phyloP scores from a whole-genome alignment of 1,140 invertebrate genomes.

The Aplysia californica region DNA sequence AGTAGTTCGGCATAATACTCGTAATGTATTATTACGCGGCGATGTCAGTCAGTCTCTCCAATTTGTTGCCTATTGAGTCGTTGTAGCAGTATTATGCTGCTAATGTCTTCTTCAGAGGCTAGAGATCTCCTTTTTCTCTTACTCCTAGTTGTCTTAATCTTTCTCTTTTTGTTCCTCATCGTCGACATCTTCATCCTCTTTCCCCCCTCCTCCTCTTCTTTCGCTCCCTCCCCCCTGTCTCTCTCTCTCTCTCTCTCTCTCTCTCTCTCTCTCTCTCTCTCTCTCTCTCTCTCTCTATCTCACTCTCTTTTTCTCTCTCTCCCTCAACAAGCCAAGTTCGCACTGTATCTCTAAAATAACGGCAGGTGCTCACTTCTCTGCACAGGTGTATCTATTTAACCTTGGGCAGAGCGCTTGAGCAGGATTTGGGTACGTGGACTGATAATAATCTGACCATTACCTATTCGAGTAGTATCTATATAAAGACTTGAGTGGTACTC shows the following conservation, averaged over 20 bases:
- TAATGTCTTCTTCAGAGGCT: background rate
- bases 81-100: background rate
- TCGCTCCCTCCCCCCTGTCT: background rate
- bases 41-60: background rate
- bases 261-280: constrained; percentile 18
- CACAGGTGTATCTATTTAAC: background rate
- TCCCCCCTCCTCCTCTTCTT: background rate
- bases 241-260: constrained; percentile 14
- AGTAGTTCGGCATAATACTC: no score
- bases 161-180: background rate
- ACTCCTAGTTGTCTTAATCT: background rate
- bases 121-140: background rate
- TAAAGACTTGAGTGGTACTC: no score
- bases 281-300: constrained; percentile 16
- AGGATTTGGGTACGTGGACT: no score
- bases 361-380: no score
- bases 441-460: no score
- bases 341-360: no score
- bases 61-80: background rate
- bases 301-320: constrained; percentile 12
- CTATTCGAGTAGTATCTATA: no score
- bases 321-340: background rate
- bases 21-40: background rate
- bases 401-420: background rate
- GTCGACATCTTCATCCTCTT: background rate